Percentiles rank a stretch among this genome's conserved stretches.
Evolutionary conservation across 2,888 invertebrate genomes (phyloP).

Genomic region (Ommatoiulus sabulosus): DNA sequence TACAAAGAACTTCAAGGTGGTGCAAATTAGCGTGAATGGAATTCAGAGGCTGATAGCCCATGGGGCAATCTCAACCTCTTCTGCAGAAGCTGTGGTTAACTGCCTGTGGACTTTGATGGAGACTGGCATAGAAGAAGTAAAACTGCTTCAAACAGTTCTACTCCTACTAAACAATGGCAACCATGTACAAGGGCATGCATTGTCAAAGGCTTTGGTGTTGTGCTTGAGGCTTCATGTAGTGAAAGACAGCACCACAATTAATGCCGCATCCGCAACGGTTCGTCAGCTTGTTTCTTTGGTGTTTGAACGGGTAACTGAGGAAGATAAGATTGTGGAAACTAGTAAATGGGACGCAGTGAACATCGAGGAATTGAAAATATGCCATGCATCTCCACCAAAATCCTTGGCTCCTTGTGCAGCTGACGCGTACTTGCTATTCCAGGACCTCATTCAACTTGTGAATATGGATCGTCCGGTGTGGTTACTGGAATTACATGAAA

Average conservation of each 20-base stretch:
- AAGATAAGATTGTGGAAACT: slow-evolving; percentile 70
- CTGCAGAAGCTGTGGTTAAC: slow-evolving; percentile 91
- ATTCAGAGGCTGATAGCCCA: slow-evolving; percentile 88
- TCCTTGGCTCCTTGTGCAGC: slow-evolving; percentile 88
- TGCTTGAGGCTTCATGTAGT: slow-evolving; percentile 97
- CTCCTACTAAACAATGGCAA: slow-evolving; percentile 76
- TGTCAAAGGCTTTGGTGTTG: slow-evolving; percentile 85
- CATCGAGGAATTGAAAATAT: slow-evolving; percentile 82
- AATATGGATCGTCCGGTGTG: slow-evolving; percentile 97
- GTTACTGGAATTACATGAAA: slow-evolving; percentile 95
- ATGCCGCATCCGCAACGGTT: slow-evolving; percentile 98
- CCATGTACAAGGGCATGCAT: slow-evolving; percentile 47
- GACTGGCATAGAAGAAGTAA: slow-evolving; percentile 93
- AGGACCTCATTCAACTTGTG: slow-evolving; percentile 96
- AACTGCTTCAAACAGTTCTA: slow-evolving; percentile 95
- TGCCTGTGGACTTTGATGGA: slow-evolving; percentile 95
- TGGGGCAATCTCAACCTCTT: slow-evolving; percentile 75
- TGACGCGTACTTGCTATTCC: slow-evolving; percentile 95
- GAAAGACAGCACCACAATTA: slow-evolving; percentile 93
- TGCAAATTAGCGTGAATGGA: slow-evolving; percentile 91
- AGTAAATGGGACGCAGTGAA: slow-evolving; percentile 69
- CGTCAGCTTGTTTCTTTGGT: slow-evolving; percentile 93
- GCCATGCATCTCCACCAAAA: slow-evolving; percentile 81
- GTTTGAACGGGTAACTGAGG: slow-evolving; percentile 85
- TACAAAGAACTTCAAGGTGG: slow-evolving; percentile 95